phyloP scores from a whole-genome alignment of 2,797 vertebrate species.

The Linurgus olivaceus region DNA sequence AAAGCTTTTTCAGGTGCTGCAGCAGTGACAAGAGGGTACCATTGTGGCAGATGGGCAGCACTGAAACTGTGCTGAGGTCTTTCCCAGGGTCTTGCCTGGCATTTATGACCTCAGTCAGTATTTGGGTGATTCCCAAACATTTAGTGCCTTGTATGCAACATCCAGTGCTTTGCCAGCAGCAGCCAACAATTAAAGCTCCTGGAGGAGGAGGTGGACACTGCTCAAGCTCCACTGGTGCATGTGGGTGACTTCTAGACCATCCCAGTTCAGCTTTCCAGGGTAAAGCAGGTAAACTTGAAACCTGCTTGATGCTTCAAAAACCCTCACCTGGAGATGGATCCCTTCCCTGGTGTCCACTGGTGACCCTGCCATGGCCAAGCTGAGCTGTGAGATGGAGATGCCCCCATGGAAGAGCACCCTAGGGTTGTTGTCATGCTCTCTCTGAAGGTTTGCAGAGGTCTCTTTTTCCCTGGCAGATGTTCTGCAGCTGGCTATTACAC shows the following conservation, averaged over 20 bases:
- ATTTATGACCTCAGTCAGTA: neutral
- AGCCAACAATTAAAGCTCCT: neutral
- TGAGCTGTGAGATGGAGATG: neutral
- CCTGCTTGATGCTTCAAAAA: neutral
- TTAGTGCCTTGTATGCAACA: neutral
- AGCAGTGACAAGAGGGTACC: too few relatives aligned
- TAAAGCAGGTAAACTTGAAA: neutral
- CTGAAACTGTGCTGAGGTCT: too few relatives aligned
- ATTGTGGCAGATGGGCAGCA: too few relatives aligned
- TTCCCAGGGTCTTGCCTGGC: neutral
- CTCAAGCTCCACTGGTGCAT: neutral
- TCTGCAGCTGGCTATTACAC: neutral
- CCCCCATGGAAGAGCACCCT: rapidly evolving
- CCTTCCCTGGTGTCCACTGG: neutral
- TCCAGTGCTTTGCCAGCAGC: neutral
- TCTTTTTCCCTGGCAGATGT: neutral
- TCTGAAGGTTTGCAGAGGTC: neutral
- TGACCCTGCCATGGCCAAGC: neutral
- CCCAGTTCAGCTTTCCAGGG: neutral
- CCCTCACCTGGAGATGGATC: neutral
- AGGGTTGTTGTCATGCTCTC: neutral
- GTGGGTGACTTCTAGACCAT: neutral
- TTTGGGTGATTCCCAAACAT: neutral
- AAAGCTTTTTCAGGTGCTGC: too few relatives aligned
- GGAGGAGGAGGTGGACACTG: neutral